These are phyloP conservation scores for cattle (Bos taurus) DNA, from an alignment of 2,113 vertebrate genomes.

Conservation along the genomic window DNA sequence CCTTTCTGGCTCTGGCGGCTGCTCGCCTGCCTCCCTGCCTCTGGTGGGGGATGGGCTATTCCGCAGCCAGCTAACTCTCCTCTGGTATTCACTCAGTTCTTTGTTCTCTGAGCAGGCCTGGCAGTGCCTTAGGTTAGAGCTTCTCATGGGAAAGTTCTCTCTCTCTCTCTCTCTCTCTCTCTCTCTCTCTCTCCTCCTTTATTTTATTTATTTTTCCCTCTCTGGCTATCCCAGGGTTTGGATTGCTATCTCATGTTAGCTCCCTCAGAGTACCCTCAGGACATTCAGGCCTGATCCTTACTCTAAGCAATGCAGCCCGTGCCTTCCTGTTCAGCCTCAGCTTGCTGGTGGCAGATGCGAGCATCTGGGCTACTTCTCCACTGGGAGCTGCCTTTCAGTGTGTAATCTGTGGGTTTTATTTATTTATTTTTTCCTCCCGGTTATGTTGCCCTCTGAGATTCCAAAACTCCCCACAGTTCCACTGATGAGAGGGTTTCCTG, in stretches of 20 bases:
- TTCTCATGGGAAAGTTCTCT: not conserved
- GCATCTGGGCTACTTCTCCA: not conserved
- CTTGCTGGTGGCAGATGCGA: not conserved
- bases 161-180: not conserved
- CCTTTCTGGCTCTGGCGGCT: not conserved
- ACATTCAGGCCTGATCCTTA: not conserved
- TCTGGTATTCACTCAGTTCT: not conserved
- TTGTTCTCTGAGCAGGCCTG: not conserved
- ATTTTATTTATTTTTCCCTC: not conserved
- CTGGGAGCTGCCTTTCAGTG: not conserved
- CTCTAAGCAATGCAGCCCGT: not conserved
- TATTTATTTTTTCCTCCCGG: not conserved
- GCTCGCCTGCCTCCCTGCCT: not conserved
- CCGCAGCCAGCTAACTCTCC: not conserved
- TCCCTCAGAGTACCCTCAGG: not conserved
- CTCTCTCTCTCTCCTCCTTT: not conserved
- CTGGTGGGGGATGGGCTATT: not conserved
- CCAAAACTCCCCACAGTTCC: not conserved
- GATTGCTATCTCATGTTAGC: not conserved
- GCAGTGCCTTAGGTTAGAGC: not conserved
- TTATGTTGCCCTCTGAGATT: not conserved
- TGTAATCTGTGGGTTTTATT: not conserved
- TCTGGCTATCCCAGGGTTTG: not conserved
- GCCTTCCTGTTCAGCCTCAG: not conserved
- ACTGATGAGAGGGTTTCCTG: not conserved